Evolutionary conservation across 1,140 invertebrate species (phyloP), one percentile per base, ranked within the genome.

Genomic region (Microplitis demolitor): DNA sequence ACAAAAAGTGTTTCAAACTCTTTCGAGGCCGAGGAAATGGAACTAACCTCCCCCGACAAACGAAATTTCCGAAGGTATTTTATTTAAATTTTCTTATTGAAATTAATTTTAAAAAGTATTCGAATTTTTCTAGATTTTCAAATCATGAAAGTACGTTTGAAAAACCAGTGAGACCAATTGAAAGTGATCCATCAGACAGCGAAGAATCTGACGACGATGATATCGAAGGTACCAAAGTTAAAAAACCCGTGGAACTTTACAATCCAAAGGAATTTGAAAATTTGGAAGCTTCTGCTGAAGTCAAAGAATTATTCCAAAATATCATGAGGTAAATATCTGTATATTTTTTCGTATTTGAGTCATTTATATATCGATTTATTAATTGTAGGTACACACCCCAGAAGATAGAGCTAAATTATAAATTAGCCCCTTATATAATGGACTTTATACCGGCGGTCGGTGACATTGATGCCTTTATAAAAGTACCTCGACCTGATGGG

Each of bases 381-480:
- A 68, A 31, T 78, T 86, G 81, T 78, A 96, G 94, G 80, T 98
- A 98, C 83, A 95, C 96, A 2, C 96, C 97, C 0, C 96, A 98
- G 85, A 93, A 92, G 66, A 94, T 98, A 58, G 95, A 97, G 74
- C 88, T 97, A 13, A 96, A 96, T 24, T 94, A 94, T 80, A 96
- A 96, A 80, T 88, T 99, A 75, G 92, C 94, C 78, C 97, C 98
- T 0, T 99, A 99, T 82, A 93, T 99, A 67, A 97, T 97, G 0
- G 97, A 99, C 80, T 99, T 94, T 85, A 96, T 99, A 78, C 98
- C 98, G 24, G 95, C 97, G 6, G 97, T 99, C 35, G 98, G 98
- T 0, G 98, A 99, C 84, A 97, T 98, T 78, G 98, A 99, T 87
- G 97, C 97, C 4, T 99, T 99, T 85, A 91, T 99, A 34, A 99